phyloP scores from a whole-genome alignment of 2,888 invertebrate genomes.

The Plebejus melissa region DNA sequence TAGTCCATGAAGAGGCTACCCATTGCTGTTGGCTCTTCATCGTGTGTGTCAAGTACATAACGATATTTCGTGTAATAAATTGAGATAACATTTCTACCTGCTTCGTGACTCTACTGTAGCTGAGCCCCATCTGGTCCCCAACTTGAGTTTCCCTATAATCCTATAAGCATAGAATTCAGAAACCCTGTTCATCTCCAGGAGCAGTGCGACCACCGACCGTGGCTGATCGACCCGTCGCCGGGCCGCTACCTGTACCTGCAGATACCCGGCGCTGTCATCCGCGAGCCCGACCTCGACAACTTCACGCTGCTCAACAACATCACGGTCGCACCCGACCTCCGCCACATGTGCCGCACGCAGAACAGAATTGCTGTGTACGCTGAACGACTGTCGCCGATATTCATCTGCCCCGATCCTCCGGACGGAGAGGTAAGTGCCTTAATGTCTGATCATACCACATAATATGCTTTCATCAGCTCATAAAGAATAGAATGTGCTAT shows the following conservation, averaged over 20 bases:
- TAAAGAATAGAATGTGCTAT: too few species aligned
- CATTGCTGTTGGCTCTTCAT: too few species aligned
- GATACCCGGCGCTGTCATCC: conserved; percentile 82
- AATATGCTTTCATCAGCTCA: too few species aligned
- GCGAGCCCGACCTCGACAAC: conserved; percentile 70
- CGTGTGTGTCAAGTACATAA: too few species aligned
- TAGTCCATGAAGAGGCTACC: not conserved
- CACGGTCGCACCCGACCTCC: conserved; percentile 76
- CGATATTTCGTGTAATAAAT: too few species aligned
- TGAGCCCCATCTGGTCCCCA: too few species aligned
- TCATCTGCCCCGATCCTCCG: conserved; percentile 79
- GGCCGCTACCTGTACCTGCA: conserved; percentile 89
- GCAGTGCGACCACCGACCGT: conserved; percentile 88
- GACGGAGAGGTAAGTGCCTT: conserved; percentile 48
- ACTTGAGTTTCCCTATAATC: too few species aligned
- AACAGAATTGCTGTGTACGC: conserved; percentile 90
- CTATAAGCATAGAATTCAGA: not conserved
- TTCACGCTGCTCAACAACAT: conserved; percentile 77
- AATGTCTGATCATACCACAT: not conserved
- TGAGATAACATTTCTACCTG: too few species aligned
- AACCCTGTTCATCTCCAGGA: conserved; percentile 70
- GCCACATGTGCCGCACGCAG: conserved; percentile 83
- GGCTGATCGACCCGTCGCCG: conserved; percentile 87
- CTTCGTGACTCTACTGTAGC: too few species aligned
- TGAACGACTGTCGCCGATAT: conserved; percentile 80